Evolutionary conservation across 2,797 vertebrate species (phyloP).

Genomic region (Gorsachius magnificus): DNA sequence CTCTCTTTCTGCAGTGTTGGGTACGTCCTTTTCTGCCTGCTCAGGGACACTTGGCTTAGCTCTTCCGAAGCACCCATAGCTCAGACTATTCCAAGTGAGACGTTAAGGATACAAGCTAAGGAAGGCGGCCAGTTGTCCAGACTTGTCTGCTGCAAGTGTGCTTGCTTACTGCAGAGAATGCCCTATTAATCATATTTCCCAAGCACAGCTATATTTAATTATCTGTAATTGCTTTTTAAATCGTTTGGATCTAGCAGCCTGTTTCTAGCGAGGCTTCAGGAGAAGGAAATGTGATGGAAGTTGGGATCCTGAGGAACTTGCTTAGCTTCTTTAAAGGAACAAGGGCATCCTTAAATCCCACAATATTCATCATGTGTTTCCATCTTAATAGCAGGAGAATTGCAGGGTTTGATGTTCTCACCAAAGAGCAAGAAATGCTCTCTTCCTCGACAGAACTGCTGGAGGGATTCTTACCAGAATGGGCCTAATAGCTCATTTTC

Average conservation of each 20-base stretch:
- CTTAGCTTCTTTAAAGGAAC: not conserved
- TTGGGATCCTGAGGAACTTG: not conserved
- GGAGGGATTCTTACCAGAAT: not conserved
- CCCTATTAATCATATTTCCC: not conserved
- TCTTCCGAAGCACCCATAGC: not conserved
- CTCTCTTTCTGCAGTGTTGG: not conserved
- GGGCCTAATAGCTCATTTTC: not conserved
- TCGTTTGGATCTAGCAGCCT: not conserved
- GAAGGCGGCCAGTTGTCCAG: not conserved
- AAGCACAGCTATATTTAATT: not conserved
- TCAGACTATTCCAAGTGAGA: not conserved
- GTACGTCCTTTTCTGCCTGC: not conserved
- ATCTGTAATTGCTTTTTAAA: not conserved
- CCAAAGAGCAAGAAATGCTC: not conserved
- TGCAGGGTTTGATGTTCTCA: not conserved
- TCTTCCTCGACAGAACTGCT: not conserved
- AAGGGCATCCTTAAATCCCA: not conserved
- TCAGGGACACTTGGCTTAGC: not conserved
- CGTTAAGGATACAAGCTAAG: not conserved
- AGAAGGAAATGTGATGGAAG: not conserved
- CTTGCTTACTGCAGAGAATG: not conserved
- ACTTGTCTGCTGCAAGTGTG: not conserved
- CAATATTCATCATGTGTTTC: fast-evolving
- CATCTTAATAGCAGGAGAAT: not conserved
- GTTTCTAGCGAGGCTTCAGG: not conserved